Percentiles rank a stretch among this genome's conserved stretches.
Evolutionary conservation across 2,113 vertebrate genomes (phyloP).

Genomic region (Neolamprologus tretocephalus): DNA sequence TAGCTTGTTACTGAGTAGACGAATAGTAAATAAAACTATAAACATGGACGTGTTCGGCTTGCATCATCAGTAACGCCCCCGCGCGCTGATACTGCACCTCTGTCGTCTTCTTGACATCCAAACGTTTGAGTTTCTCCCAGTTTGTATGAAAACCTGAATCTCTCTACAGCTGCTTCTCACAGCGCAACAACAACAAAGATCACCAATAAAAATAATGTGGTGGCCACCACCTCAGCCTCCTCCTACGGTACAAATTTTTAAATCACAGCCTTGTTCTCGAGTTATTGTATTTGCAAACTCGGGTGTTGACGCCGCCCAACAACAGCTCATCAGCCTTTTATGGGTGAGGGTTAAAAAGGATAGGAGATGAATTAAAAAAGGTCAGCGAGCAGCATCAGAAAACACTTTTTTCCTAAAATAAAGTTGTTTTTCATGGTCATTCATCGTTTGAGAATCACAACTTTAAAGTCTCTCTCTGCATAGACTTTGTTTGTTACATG

Average conservation of each 20-base stretch:
- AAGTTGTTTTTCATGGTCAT: not conserved
- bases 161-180: not conserved
- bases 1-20: not conserved
- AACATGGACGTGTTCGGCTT: not conserved
- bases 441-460: not conserved
- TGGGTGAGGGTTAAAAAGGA: not conserved
- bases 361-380: not conserved
- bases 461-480: not conserved
- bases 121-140: not conserved
- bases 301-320: not conserved
- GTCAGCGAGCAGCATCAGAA: not conserved
- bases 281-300: not conserved
- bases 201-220: not conserved
- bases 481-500: not conserved
- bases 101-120: not conserved
- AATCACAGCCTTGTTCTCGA: not conserved
- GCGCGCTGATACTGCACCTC: not conserved
- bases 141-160: not conserved
- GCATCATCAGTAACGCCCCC: not conserved
- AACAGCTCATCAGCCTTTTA: not conserved
- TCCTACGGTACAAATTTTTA: accelerated
- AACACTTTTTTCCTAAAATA: not conserved
- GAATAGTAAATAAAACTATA: not conserved
- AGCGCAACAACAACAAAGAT: not conserved
- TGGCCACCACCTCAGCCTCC: not conserved